Base-by-base conservation (phyloP, 2,113 vertebrate species). In the Burhinus oedicnemus region DNA sequence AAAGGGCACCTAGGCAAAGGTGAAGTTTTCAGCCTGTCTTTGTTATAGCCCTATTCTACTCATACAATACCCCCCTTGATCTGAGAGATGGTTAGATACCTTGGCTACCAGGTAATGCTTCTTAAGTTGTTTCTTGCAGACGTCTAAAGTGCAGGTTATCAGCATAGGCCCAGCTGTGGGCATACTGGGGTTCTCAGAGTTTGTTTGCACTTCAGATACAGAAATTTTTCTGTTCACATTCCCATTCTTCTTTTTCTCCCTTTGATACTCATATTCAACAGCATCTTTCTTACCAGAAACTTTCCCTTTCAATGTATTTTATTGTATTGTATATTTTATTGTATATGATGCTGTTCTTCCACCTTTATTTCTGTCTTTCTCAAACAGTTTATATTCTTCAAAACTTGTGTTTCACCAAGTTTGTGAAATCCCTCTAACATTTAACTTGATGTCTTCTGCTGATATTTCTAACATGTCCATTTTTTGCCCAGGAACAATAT, bases 41-140 rank as follows among this genome's bases (percentile, higher is more conserved):
- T n/a, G 6, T 55, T 64, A 29, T 12, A 82, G 29, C 6, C 47
- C 15, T 55, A 6, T 86, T 83, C 57, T 55, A 18, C 19, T 51
- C 4, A 4, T 29, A 21, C 9, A 75, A 26, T 29, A 29, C 2
- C 4, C 1, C 0, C 18, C 30, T 34, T 55, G n/a, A 29, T 83
- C 15, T 60, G 47, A 60, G 42, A 71, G 27, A 34, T 36, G 23
- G 8, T 36, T 55, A 30, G 32, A 42, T 81, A 69, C 20, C 66
- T 60, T 64, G 62, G 17, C 75, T 86, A 30, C 4, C 10, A 64
- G 32, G 6, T 25, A 32, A 22, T 17, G 16, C 21, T 75, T 74
- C 23, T 32, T 34, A 4, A 45, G 30, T 64, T 68, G 16, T 17
- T 80, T 64, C 38, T 64, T 69, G 19, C 14, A 44, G 19, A 42